A percentile compares a stretch with the other conserved stretches of the same genome.
Conservation (phyloP, 2,888 invertebrate genomes). For the Tetanocera ferruginea region DNA sequence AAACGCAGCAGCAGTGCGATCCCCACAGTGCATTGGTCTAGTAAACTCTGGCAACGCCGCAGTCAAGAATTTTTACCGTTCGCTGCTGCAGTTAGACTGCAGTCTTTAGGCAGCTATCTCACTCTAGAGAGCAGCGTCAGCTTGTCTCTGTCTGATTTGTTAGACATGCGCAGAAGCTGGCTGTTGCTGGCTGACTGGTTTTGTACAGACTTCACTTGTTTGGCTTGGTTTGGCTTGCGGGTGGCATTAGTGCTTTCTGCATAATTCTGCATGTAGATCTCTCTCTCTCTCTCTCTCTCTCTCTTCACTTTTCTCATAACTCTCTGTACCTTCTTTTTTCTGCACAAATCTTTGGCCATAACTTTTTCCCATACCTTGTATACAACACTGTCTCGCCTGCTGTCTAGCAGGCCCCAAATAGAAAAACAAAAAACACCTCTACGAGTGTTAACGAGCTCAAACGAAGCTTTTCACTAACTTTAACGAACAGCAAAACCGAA, state of each 20-base stretch:
- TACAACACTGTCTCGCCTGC: constrained; percentile 25
- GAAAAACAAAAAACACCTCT: too few species aligned
- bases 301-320: not conserved
- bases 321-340: not conserved
- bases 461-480: not conserved
- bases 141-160: constrained; percentile 12
- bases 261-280: not conserved
- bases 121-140: constrained; percentile 37
- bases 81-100: constrained; percentile 36
- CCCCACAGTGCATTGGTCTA: constrained; percentile 61
- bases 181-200: constrained; percentile 30
- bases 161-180: constrained; percentile 22
- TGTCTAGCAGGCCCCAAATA: constrained; percentile 47
- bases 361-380: not conserved
- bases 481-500: constrained; percentile 7
- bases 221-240: not conserved
- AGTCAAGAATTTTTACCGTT: constrained; percentile 43
- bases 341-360: constrained; percentile 5
- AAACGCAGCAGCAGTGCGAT: not conserved
- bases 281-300: too few species aligned
- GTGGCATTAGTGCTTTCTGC: not conserved
- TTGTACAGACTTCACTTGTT: not conserved
- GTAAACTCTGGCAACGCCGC: constrained; percentile 53
- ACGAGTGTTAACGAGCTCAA: not conserved
- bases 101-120: constrained; percentile 27